Conservation (phyloP, 1,140 invertebrate species). For the Oreohelix idahoensis region DNA sequence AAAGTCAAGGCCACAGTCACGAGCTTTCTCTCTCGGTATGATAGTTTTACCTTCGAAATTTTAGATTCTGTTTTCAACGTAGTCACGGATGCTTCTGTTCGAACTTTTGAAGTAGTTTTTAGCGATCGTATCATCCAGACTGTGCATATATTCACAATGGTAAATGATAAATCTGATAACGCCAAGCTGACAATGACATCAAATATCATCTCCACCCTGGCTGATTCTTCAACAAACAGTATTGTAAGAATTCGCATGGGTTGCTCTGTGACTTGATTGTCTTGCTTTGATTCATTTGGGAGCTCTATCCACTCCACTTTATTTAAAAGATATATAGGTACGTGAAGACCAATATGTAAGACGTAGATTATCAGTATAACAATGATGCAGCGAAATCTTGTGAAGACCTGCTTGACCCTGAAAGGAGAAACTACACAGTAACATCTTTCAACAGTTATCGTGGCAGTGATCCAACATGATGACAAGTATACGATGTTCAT, state of each 20-base stretch:
- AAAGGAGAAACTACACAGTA: slow-evolving; percentile 1
- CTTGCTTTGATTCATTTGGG: neutral
- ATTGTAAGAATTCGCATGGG: neutral
- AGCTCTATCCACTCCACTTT: neutral
- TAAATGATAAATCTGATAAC: neutral
- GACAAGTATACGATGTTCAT: neutral
- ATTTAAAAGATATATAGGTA: neutral
- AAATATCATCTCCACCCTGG: neutral
- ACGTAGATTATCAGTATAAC: neutral
- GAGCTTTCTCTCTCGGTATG: neutral
- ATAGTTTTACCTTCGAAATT: neutral
- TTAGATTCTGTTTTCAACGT: neutral
- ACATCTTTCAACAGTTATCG: neutral
- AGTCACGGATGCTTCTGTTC: neutral
- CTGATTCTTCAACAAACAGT: neutral
- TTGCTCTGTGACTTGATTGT: too few species aligned
- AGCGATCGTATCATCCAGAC: neutral
- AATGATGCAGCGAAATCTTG: neutral
- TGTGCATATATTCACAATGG: neutral
- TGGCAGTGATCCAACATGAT: neutral
- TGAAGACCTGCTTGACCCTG: neutral
- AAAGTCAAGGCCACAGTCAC: neutral
- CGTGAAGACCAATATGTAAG: neutral
- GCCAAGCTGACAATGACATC: neutral
- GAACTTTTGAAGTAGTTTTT: neutral